Evolutionary conservation across 2,113 vertebrate genomes (phyloP).

Genomic region (Plotosus lineatus): DNA sequence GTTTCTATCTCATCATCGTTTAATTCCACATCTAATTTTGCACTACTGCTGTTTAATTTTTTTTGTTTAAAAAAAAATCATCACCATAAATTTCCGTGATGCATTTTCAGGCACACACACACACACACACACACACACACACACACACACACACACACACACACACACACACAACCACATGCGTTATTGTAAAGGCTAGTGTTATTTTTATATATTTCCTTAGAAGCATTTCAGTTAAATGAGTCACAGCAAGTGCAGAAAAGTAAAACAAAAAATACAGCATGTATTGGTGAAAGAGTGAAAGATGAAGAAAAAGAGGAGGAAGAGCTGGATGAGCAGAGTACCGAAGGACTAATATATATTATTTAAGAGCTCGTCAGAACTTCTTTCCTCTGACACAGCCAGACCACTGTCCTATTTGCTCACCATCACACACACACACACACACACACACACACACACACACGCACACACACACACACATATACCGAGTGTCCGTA

Average conservation of each 20-base stretch:
- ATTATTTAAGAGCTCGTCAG: constrained; percentile 73
- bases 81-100: too few relatives aligned
- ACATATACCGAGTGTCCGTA: not conserved
- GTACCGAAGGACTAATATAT: constrained; percentile 69
- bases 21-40: too few relatives aligned
- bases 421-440: constrained; percentile 46
- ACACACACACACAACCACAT: not conserved
- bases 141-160: not conserved
- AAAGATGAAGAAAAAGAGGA: constrained; percentile 49
- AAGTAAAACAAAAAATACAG: not conserved
- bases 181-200: not conserved
- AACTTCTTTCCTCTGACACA: constrained; percentile 45
- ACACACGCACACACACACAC: too few relatives aligned
- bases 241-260: not conserved
- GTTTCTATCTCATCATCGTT: too few relatives aligned
- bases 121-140: not conserved
- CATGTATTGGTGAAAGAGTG: not conserved
- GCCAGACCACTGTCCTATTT: constrained; percentile 42
- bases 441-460: too few relatives aligned
- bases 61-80: not conserved
- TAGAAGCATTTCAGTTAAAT: not conserved
- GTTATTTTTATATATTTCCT: not conserved
- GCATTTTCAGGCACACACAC: not conserved
- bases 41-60: not conserved
- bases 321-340: constrained; percentile 59